These are phyloP conservation scores for Ophraella communa DNA, from an alignment of 2,888 invertebrate genomes.

Conservation along the genomic window DNA sequence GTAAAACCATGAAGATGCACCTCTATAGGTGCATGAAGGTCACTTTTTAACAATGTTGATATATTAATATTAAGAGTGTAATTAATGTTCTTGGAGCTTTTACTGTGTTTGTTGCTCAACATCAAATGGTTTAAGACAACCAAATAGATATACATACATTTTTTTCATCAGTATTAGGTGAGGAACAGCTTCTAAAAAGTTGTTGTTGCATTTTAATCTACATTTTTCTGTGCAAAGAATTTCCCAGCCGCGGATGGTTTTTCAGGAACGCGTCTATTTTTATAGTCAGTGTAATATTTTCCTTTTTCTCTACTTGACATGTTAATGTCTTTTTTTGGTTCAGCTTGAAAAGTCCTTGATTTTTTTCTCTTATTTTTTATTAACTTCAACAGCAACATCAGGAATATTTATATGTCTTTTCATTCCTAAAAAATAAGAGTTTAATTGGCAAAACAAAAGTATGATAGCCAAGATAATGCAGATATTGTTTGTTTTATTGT, in stretches of 20 bases:
- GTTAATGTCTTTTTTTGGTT: constrained; percentile 26
- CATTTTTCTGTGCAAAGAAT: constrained; percentile 29
- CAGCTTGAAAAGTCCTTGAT: constrained; percentile 7
- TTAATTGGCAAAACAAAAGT: too few relatives aligned
- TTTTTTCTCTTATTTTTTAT: neutral
- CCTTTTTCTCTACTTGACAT: constrained; percentile 28
- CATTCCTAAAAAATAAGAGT: too few relatives aligned
- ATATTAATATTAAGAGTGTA: too few relatives aligned
- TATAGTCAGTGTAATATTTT: constrained; percentile 29
- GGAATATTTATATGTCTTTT: too few relatives aligned
- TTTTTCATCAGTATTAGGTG: constrained; percentile 24
- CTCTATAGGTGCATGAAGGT: too few relatives aligned
- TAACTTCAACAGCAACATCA: too few relatives aligned
- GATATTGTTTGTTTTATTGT: too few relatives aligned
- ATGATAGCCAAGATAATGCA: too few relatives aligned
- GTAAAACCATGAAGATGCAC: too few relatives aligned
- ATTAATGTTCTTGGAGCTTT: too few relatives aligned
- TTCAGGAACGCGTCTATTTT: constrained; percentile 29
- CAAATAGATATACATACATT: constrained; percentile 24
- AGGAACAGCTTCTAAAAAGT: constrained; percentile 22
- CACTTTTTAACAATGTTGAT: too few relatives aligned
- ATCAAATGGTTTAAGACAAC: constrained; percentile 27
- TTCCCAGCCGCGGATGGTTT: constrained; percentile 27
- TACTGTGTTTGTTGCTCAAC: constrained; percentile 27
- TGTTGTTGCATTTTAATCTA: constrained; percentile 28